Conservation (phyloP, 1,140 invertebrate genomes). For the Drosophila busckii region DNA sequence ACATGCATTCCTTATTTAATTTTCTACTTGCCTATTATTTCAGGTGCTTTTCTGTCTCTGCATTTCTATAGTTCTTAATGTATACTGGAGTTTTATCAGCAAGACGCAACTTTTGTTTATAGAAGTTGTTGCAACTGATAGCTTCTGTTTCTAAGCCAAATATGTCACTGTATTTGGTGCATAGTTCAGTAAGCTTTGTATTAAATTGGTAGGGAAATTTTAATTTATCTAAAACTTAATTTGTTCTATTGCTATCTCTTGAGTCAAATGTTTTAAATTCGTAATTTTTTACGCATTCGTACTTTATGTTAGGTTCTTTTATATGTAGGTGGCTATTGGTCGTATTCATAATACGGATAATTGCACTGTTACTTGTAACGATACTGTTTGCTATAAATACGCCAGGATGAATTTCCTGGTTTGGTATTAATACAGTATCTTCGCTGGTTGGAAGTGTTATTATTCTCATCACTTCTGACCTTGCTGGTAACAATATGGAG, state of each 20-base stretch:
- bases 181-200: not conserved
- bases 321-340: constrained; percentile 1
- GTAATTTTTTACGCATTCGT: not conserved
- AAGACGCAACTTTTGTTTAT: not conserved
- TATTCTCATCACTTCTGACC: too few species aligned
- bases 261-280: too few species aligned
- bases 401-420: constrained; percentile 11
- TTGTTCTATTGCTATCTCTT: not conserved
- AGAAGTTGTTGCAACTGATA: not conserved
- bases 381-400: constrained; percentile 8
- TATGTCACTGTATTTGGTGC: constrained; percentile 2
- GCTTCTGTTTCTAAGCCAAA: constrained; percentile 6
- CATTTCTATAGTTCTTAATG: constrained; percentile 11
- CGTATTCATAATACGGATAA: constrained; percentile 12
- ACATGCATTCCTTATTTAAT: constrained; percentile 12
- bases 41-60: constrained; percentile 1
- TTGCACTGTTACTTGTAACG: not conserved
- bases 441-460: too few species aligned
- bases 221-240: not conserved
- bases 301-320: constrained; percentile 8
- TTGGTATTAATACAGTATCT: constrained; percentile 7
- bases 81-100: constrained; percentile 3
- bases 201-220: constrained; percentile 7
- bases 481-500: too few species aligned
- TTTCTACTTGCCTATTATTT: constrained; percentile 16